Evolutionary conservation across 2,888 invertebrate genomes (phyloP).

Genomic region (Copidosoma aretas): DNA sequence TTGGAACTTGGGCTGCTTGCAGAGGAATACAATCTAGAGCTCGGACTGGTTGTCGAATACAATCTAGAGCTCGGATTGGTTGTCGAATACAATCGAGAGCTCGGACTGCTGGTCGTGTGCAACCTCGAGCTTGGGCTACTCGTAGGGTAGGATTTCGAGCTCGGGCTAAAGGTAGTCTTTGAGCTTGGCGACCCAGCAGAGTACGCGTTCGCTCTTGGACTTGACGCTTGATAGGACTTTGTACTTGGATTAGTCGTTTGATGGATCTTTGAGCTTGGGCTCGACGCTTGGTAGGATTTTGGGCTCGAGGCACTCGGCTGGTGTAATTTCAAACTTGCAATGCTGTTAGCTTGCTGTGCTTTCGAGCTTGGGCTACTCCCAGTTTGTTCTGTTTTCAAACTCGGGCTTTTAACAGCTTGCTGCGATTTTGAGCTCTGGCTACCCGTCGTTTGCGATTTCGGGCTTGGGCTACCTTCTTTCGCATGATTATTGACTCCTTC

Average conservation of each 20-base stretch:
- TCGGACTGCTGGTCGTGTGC: background rate
- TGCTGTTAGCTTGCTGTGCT: background rate
- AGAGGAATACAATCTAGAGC: too few relatives aligned
- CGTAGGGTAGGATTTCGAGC: background rate
- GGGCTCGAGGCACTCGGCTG: background rate
- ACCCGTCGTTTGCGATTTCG: constrained; percentile 47
- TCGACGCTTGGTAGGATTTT: background rate
- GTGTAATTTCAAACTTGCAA: background rate
- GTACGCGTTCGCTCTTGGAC: too few relatives aligned
- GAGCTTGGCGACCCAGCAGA: too few relatives aligned
- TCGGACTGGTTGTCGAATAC: too few relatives aligned
- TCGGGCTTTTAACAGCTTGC: background rate
- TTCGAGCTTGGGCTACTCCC: background rate
- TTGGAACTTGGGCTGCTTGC: background rate
- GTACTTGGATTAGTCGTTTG: background rate
- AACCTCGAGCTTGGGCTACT: background rate
- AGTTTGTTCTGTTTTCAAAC: background rate
- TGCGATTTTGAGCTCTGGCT: constrained; percentile 48
- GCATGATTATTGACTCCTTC: constrained; percentile 58
- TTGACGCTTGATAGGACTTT: background rate
- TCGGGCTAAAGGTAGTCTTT: background rate
- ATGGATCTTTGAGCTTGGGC: background rate
- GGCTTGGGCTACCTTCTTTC: constrained; percentile 48
- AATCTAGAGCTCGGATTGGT: too few relatives aligned
- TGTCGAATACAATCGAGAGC: background rate